phyloP scores from a whole-genome alignment of 2,888 invertebrate genomes.

The Drosophila rubida region DNA sequence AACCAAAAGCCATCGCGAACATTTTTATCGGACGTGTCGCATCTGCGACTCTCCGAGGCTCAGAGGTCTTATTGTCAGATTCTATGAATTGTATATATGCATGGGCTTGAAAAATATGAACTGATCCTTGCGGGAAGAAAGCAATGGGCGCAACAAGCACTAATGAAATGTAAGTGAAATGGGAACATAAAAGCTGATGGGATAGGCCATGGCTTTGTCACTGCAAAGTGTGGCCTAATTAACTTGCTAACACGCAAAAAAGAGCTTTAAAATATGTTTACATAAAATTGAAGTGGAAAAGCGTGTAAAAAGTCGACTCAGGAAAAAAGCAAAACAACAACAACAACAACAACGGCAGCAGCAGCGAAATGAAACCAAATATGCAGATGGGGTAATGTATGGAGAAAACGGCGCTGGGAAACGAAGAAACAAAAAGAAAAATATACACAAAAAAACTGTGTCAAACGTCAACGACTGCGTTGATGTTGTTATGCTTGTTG shows the following conservation, averaged over 20 bases:
- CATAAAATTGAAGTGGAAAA: conserved; percentile 70
- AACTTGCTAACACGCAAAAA: conserved; percentile 66
- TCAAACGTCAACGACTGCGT: conserved; percentile 75
- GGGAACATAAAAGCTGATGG: conserved; percentile 50
- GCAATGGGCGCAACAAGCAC: conserved; percentile 27
- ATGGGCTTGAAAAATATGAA: conserved; percentile 51
- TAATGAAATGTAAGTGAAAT: conserved; percentile 42
- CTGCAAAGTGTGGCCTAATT: conserved; percentile 63
- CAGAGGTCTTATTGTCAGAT: conserved; percentile 28
- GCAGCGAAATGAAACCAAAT: conserved; percentile 40
- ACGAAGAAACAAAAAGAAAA: conserved; percentile 40
- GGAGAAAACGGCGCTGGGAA: conserved; percentile 67
- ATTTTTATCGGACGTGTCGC: neutral
- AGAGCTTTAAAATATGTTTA: conserved; percentile 69
- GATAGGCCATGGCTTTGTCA: conserved; percentile 61
- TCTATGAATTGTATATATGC: conserved; percentile 43
- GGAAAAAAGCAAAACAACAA: conserved; percentile 14
- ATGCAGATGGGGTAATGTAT: conserved; percentile 53
- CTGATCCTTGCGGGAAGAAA: neutral
- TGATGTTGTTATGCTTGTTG: conserved; percentile 5
- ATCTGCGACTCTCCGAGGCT: neutral
- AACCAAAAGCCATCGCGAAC: conserved; percentile 23
- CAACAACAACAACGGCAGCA: conserved; percentile 3
- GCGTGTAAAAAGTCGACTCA: conserved; percentile 58
- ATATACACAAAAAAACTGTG: conserved; percentile 55